phyloP scores from a whole-genome alignment of 1,140 invertebrate genomes.

The Bombus pyrosoma region DNA sequence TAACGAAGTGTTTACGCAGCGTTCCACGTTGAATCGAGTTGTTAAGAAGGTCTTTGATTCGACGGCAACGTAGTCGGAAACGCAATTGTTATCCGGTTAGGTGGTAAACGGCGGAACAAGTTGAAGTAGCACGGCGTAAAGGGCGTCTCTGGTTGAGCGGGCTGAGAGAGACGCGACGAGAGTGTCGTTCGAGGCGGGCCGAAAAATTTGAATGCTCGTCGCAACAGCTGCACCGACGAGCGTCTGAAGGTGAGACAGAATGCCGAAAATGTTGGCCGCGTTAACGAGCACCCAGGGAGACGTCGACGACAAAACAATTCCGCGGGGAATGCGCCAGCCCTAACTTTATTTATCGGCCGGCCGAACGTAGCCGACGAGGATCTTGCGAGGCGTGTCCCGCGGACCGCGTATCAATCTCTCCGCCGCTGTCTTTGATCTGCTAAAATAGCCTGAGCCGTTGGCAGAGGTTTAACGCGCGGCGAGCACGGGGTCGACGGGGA shows the following conservation, averaged over 20 bases:
- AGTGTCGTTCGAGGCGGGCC: background rate
- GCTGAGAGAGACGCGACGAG: background rate
- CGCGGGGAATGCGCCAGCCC: constrained; percentile 39
- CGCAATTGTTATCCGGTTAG: constrained; percentile 8
- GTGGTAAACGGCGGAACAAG: background rate
- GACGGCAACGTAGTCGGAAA: background rate
- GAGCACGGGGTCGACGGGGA: constrained; percentile 49
- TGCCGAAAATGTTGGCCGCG: constrained; percentile 61
- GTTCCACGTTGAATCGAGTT: background rate
- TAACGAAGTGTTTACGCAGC: background rate
- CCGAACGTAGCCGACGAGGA: constrained; percentile 39
- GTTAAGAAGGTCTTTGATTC: background rate
- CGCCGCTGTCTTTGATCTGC: constrained; percentile 67
- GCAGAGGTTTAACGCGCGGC: constrained; percentile 59
- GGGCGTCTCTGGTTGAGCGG: background rate
- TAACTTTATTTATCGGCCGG: constrained; percentile 63
- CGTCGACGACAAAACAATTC: constrained; percentile 63
- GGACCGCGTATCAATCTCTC: constrained; percentile 64
- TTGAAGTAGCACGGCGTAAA: background rate
- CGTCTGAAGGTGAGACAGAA: constrained; percentile 52
- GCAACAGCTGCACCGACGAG: constrained; percentile 22
- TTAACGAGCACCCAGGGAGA: constrained; percentile 64
- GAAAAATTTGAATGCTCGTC: constrained; percentile 40
- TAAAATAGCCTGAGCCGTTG: constrained; percentile 63
- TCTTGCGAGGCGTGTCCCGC: constrained; percentile 52